A percentile compares a stretch with the other conserved stretches of the same genome.
Evolutionary conservation across 2,888 invertebrate species (phyloP).

Genomic region (Trachelus stipa): DNA sequence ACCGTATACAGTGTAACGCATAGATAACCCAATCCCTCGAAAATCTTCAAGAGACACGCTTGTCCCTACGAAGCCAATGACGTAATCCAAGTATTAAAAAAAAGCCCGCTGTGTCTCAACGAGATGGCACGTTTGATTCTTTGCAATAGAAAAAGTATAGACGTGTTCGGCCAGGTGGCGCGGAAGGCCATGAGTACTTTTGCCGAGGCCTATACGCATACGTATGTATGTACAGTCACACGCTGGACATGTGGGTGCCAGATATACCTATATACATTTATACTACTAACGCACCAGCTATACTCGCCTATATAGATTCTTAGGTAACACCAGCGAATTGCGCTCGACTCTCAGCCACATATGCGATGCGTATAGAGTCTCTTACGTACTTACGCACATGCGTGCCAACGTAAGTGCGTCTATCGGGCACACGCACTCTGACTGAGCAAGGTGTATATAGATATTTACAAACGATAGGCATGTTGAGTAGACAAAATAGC

Average conservation of each 20-base stretch:
- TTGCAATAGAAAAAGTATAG: slow-evolving; percentile 41
- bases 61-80: neutral
- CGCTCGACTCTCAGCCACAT: slow-evolving; percentile 31
- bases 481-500: neutral
- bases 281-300: slow-evolving; percentile 12
- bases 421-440: neutral
- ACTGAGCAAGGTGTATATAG: neutral
- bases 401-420: slow-evolving; percentile 1
- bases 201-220: slow-evolving; percentile 26
- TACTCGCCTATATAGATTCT: slow-evolving; percentile 45
- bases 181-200: slow-evolving; percentile 37
- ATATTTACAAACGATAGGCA: neutral
- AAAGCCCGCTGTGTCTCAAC: neutral
- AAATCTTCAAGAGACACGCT: neutral
- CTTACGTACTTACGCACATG: slow-evolving; percentile 10
- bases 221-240: slow-evolving; percentile 17
- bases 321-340: slow-evolving; percentile 51
- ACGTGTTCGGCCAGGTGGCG: slow-evolving; percentile 51
- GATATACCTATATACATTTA: slow-evolving; percentile 16
- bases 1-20: neutral
- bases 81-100: neutral
- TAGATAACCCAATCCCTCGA: neutral
- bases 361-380: slow-evolving; percentile 8
- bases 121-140: slow-evolving; percentile 17
- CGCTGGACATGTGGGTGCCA: slow-evolving; percentile 2